These are phyloP conservation scores for Syngnathus acus DNA, from an alignment of 2,797 vertebrate genomes.

Conservation along the genomic window DNA sequence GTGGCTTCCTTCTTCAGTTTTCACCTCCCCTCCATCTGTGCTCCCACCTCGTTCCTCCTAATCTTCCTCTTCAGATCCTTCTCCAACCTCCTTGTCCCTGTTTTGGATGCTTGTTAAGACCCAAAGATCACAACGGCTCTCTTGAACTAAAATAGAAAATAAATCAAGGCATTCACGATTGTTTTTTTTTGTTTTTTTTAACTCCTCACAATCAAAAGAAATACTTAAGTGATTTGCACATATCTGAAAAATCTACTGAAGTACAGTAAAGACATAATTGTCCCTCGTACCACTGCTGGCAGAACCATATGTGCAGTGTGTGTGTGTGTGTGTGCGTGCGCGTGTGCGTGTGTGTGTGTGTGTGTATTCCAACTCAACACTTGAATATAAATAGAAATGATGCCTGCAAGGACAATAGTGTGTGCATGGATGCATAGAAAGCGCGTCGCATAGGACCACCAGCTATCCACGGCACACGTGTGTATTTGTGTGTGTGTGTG, in stretches of 20 bases:
- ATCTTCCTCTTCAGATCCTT: slow-evolving; percentile 19
- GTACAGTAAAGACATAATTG: slow-evolving; percentile 7
- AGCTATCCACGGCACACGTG: slow-evolving; percentile 27
- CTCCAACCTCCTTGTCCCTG: slow-evolving; percentile 8
- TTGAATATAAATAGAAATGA: slow-evolving; percentile 66
- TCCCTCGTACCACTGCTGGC: slow-evolving; percentile 37
- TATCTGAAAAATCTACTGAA: slow-evolving; percentile 17
- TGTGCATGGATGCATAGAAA: slow-evolving; percentile 57
- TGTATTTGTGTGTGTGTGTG: slow-evolving; percentile 8
- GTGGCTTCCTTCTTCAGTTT: slow-evolving; percentile 37
- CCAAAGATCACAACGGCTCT: too few species aligned
- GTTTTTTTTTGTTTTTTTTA: too few species aligned
- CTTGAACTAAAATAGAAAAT: too few species aligned
- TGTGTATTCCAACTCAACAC: slow-evolving; percentile 38
- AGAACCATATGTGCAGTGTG: slow-evolving; percentile 50
- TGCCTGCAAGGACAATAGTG: slow-evolving; percentile 53
- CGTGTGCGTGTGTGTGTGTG: not conserved
- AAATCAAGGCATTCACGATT: too few species aligned
- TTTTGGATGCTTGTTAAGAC: slow-evolving; percentile 4
- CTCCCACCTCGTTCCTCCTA: slow-evolving; percentile 16
- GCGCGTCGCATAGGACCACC: slow-evolving; percentile 47
- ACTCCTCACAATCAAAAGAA: not conserved
- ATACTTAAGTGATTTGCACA: not conserved
- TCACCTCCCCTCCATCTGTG: slow-evolving; percentile 42
- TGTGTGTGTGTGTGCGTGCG: too few species aligned